Percentiles rank a stretch among this genome's conserved stretches.
phyloP scores from a whole-genome alignment of 2,888 invertebrate species.

The Napeogenes sylphis region DNA sequence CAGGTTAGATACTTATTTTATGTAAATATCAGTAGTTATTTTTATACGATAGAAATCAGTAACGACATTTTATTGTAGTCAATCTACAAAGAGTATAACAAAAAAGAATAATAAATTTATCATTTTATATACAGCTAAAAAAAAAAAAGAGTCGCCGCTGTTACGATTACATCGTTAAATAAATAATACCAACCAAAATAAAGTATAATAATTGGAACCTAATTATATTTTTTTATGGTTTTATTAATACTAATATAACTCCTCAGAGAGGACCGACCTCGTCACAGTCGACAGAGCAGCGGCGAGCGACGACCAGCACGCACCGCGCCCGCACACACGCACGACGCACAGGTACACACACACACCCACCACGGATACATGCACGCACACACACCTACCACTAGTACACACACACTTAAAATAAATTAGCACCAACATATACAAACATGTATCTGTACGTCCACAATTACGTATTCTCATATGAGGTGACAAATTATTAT shows the following conservation, averaged over 20 bases:
- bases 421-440: conserved; percentile 22
- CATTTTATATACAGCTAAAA: too few species aligned
- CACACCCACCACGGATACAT: conserved; percentile 31
- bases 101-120: too few species aligned
- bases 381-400: conserved; percentile 32
- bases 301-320: conserved; percentile 39
- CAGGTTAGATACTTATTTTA: background rate
- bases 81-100: too few species aligned
- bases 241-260: conserved; percentile 28
- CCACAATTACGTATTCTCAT: too few species aligned
- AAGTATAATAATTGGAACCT: too few species aligned
- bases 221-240: too few species aligned
- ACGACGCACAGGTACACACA: conserved; percentile 33
- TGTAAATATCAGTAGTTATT: too few species aligned
- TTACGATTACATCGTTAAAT: too few species aligned
- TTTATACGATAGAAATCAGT: background rate
- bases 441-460: conserved; percentile 17
- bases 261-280: conserved; percentile 41
- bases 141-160: too few species aligned
- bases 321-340: conserved; percentile 25
- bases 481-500: too few species aligned
- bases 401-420: conserved; percentile 30
- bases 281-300: conserved; percentile 46
- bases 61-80: too few species aligned
- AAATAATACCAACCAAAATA: too few species aligned